These are phyloP conservation scores for Boloria selene DNA, from an alignment of 2,888 invertebrate genomes.

Conservation along the genomic window DNA sequence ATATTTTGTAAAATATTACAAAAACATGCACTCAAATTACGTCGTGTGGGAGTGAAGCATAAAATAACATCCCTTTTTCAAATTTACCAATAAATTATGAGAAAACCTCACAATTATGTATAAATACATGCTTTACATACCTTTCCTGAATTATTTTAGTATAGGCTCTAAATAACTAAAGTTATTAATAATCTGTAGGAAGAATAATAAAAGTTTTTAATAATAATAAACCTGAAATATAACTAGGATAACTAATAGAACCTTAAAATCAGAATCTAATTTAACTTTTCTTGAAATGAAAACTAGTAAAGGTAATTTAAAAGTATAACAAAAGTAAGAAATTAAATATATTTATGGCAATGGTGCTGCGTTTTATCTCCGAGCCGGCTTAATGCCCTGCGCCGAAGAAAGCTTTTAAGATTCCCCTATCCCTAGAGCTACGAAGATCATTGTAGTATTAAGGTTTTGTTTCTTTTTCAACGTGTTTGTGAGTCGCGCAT, in stretches of 20 bases:
- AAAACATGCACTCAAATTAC: slow-evolving; percentile 57
- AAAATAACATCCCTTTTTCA: slow-evolving; percentile 33
- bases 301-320: slow-evolving; percentile 71
- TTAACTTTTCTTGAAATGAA: slow-evolving; percentile 36
- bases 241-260: slow-evolving; percentile 6
- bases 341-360: slow-evolving; percentile 71
- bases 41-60: slow-evolving; percentile 43
- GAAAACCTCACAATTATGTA: slow-evolving; percentile 17
- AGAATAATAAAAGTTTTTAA: slow-evolving; percentile 8
- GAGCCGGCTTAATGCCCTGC: slow-evolving; percentile 65
- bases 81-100: slow-evolving; percentile 35
- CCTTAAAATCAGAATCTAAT: background rate
- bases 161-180: background rate
- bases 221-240: slow-evolving; percentile 7
- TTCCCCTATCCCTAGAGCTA: slow-evolving; percentile 65
- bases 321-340: slow-evolving; percentile 70
- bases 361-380: slow-evolving; percentile 63
- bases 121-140: too few species aligned
- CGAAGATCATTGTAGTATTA: slow-evolving; percentile 51
- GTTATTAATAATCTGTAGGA: slow-evolving; percentile 2
- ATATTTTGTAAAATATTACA: slow-evolving; percentile 59
- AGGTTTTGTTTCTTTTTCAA: slow-evolving; percentile 38
- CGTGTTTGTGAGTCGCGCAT: slow-evolving; percentile 34
- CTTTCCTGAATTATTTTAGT: too few species aligned
- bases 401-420: slow-evolving; percentile 73